Percentiles rank a stretch among this genome's conserved stretches.
These are phyloP conservation scores for Urocitellus parryii DNA, from an alignment of 2,113 vertebrate genomes.

Conservation along the genomic window DNA sequence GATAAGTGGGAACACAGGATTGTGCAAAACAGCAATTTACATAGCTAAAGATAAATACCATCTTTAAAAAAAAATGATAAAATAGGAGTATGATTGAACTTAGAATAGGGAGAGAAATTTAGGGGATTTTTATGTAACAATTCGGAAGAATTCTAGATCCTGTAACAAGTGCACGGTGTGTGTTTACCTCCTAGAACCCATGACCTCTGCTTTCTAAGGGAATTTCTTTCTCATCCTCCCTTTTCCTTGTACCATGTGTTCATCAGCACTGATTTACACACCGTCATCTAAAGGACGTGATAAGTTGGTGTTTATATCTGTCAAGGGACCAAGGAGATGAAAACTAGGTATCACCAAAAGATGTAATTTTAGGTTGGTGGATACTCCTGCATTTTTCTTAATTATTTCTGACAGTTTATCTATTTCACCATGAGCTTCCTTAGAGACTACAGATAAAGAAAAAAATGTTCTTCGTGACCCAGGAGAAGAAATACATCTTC, in stretches of 20 bases:
- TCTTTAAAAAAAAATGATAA: constrained; percentile 11
- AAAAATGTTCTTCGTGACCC: constrained; percentile 85
- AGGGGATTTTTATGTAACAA: constrained; percentile 24
- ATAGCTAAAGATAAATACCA: constrained; percentile 51
- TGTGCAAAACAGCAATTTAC: constrained; percentile 21
- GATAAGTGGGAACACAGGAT: background rate
- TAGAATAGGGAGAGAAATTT: constrained; percentile 59
- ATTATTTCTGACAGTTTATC: constrained; percentile 91
- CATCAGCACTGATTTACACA: constrained; percentile 85
- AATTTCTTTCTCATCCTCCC: constrained; percentile 71
- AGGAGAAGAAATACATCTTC: constrained; percentile 88
- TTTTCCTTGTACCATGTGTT: constrained; percentile 76
- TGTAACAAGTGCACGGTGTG: background rate
- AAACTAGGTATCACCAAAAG: constrained; percentile 83
- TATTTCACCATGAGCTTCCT: constrained; percentile 87
- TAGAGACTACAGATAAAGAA: constrained; percentile 83
- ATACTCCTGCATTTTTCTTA: constrained; percentile 89
- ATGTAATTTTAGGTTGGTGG: constrained; percentile 86
- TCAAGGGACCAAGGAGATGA: constrained; percentile 84
- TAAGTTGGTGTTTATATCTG: constrained; percentile 86
- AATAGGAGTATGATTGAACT: constrained; percentile 3
- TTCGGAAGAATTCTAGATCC: constrained; percentile 35
- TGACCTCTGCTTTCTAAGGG: constrained; percentile 59
- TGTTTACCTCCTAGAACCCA: constrained; percentile 60
- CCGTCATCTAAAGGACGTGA: constrained; percentile 84